Evolutionary conservation across 2,888 invertebrate genomes (phyloP).

Genomic region (Electrophaes corylata): DNA sequence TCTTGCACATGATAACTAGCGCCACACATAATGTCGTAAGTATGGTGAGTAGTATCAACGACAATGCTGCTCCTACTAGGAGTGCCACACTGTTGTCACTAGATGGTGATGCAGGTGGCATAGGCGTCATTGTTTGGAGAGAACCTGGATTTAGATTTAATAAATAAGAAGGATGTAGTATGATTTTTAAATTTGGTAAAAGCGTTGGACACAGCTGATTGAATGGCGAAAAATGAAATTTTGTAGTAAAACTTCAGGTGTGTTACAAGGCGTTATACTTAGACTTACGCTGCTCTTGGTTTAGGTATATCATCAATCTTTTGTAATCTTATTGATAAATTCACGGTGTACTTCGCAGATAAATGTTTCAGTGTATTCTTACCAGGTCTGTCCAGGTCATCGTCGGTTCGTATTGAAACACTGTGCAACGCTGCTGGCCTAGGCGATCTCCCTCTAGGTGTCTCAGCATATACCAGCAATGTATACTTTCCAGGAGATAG

Average conservation of each 20-base stretch:
- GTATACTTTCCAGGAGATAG: constrained; percentile 92
- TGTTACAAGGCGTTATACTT: constrained; percentile 3
- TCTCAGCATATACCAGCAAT: constrained; percentile 91
- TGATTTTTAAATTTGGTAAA: not conserved
- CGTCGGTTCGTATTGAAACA: constrained; percentile 72
- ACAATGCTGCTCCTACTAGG: constrained; percentile 71
- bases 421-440: constrained; percentile 88
- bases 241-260: not conserved
- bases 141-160: constrained; percentile 54
- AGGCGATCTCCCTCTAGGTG: constrained; percentile 91
- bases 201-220: not conserved
- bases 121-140: constrained; percentile 75
- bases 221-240: too few relatives aligned
- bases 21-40: constrained; percentile 76
- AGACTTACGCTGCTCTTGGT: not conserved
- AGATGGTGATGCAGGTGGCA: constrained; percentile 51
- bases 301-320: too few relatives aligned
- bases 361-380: constrained; percentile 28
- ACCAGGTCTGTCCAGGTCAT: constrained; percentile 74
- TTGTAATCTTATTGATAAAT: too few relatives aligned
- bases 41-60: constrained; percentile 74
- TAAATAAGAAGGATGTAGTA: not conserved
- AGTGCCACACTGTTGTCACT: constrained; percentile 71
- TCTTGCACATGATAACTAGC: constrained; percentile 76
- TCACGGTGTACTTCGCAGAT: too few relatives aligned